Evolutionary conservation across 2,888 invertebrate species (phyloP).

Genomic region (Meandrusa payeni): DNA sequence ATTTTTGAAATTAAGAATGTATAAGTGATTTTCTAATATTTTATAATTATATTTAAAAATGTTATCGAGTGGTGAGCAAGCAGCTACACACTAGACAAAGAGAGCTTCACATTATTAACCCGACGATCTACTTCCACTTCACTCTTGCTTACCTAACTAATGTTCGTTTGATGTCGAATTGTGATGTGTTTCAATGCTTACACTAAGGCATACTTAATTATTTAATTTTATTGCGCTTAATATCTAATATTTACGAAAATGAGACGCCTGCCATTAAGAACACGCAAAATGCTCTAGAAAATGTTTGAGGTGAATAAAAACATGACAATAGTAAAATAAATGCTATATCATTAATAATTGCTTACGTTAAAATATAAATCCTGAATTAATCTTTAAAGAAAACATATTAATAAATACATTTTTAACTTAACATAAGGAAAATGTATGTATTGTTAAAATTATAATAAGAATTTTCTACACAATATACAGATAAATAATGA

Average conservation of each 20-base stretch:
- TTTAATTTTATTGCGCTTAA: conserved; percentile 20
- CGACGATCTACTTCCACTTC: conserved; percentile 21
- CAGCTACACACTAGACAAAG: conserved; percentile 26
- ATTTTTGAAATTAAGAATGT: conserved; percentile 5
- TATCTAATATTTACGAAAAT: conserved; percentile 20
- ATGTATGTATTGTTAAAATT: too few species aligned
- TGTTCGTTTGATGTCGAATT: conserved; percentile 15
- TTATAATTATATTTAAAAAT: conserved; percentile 14
- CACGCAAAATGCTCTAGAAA: conserved; percentile 65
- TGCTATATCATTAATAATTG: conserved; percentile 13
- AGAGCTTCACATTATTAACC: conserved; percentile 22
- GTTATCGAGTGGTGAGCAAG: conserved; percentile 23
- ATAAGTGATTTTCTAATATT: conserved; percentile 4
- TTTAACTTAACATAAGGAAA: too few species aligned
- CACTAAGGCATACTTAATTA: conserved; percentile 23
- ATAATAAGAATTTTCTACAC: conserved; percentile 17
- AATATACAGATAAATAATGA: conserved; percentile 29
- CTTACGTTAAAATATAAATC: conserved; percentile 24
- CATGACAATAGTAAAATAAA: conserved; percentile 25
- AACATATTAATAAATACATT: too few species aligned
- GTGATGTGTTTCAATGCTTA: conserved; percentile 19
- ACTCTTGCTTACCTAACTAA: conserved; percentile 20
- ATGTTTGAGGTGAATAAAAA: conserved; percentile 39
- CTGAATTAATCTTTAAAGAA: conserved; percentile 16
- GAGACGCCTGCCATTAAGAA: conserved; percentile 33